Base-by-base conservation (phyloP, 2,113 vertebrate species). In the Panthera tigris region DNA sequence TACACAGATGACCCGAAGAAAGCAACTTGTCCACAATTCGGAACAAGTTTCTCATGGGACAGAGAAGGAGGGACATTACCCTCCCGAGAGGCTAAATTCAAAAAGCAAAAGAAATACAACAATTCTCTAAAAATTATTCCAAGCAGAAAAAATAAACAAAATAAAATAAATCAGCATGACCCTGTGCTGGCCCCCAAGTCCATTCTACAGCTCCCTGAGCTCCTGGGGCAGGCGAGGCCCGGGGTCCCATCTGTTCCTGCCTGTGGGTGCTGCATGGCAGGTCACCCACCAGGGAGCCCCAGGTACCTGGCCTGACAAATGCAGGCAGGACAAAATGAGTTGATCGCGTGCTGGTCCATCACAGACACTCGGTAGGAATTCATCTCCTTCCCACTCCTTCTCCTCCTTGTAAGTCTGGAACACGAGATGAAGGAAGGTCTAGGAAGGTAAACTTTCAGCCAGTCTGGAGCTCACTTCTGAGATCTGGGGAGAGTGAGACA, bases 331-430 rank as follows among this genome's bases (percentile, higher is more conserved):
- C 65, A 52, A 21, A 71, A 63, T 8, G 63, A 13, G 11, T 4
- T 23, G n/a, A 23, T 4, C n/a, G 31, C 2, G 5, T 27, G 13
- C 55, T 52, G 65, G 23, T n/a, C n/a, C 55, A 31, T 52, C 27
- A 18, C 0, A 7, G 52, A 18, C 16, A 8, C 4, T 31, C 73
- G 29, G 8, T 23, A 14, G 41, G 41, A 4, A 21, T 13, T 21
- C 33, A 13, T 5, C n/a, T 69, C 57, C 21, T n/a, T 36, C 16
- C 31, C 23, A 0, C 55, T 11, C 7, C 41, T 4, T 2, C 33
- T 31, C 9, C 15, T 41, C 19, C 15, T 50, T 27, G 0, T 4
- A 5, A 39, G 39, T 41, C 63, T 52, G 41, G 33, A 41, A 36
- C 13, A 1, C 0, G 6, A n/a, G 3, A 57, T n/a, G 29, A 71